phyloP scores from a whole-genome alignment of 2,113 vertebrate species.

The Microtus richardsoni region DNA sequence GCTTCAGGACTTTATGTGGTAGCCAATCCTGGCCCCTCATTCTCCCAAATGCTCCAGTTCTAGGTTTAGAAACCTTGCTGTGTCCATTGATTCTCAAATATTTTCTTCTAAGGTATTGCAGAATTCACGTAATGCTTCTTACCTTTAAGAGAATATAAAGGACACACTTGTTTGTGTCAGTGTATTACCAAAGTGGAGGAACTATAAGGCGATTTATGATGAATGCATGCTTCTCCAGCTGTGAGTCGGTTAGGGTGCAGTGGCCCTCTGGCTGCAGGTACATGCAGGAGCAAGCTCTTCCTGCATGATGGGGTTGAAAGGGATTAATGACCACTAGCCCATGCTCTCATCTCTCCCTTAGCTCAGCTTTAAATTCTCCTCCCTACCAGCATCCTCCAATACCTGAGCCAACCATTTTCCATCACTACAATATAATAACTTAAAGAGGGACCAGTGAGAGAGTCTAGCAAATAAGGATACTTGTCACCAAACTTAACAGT shows the following conservation, averaged over 20 bases:
- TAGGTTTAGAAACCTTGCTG: background rate
- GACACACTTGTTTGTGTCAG: background rate
- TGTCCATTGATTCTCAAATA: too few species aligned
- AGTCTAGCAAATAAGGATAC: background rate
- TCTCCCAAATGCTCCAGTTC: background rate
- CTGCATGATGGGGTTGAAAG: background rate
- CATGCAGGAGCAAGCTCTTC: background rate
- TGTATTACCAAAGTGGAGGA: background rate
- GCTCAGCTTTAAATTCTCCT: background rate
- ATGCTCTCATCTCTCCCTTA: background rate
- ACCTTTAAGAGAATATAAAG: background rate
- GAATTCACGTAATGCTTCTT: background rate
- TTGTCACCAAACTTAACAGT: background rate
- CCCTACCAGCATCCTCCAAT: background rate
- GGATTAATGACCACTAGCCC: background rate
- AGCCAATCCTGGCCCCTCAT: background rate
- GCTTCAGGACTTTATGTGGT: background rate
- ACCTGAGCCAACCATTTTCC: background rate
- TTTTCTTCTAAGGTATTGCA: background rate
- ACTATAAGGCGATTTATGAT: background rate
- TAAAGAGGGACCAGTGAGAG: background rate
- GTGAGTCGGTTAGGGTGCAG: background rate
- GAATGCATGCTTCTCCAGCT: background rate
- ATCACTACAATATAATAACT: background rate
- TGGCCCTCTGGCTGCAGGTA: too few species aligned